Base-by-base conservation (phyloP, 2,797 vertebrate genomes). In the Centropyge bicolor region DNA sequence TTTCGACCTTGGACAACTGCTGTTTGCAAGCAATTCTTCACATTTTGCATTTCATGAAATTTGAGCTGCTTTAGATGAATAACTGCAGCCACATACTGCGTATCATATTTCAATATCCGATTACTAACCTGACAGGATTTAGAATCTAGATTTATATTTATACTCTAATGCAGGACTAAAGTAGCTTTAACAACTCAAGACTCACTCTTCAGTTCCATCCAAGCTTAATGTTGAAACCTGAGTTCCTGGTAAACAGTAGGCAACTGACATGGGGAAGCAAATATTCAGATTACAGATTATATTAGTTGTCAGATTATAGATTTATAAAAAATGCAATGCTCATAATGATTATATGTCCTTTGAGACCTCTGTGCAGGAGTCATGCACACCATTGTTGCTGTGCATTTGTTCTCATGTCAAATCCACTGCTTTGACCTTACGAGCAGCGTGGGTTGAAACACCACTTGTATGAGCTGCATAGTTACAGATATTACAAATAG, bases 1-100 rank as follows among this genome's bases (percentile, higher is more conserved):
- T 86, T 61, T 62, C 61, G 68, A 76, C 75, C 51, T 67, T 59
- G 70, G 59, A 41, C 27, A 51, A 9, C 62, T 74, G 66, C 69
- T 45, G 62, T 14, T 5, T 45, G 59, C 66, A 82, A 77, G 77
- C 75, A 74, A 36, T 54, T 61, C 52, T 31, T 41, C 55, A 56
- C n/a, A 69, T 7, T 24, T 24, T 43, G 4, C 13, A 24, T 68
- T 35, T 27, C 3, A 22, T 57, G 12, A 11, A 64, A 24, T 78
- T 60, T 43, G 19, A 38, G 27, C 4, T 31, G 14, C 55, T 46
- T 41, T 45, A 22, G 43, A 73, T 76, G 77, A 84, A 59, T 16
- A 74, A 66, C 48, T 89, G 66, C 81, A 74, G 69, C 14, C 36
- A 6, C 17, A 64, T 36, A 40, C 35, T 62, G 35, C 62, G 7